These are phyloP conservation scores for Rhagologus leucostigma DNA, from an alignment of 2,113 vertebrate genomes.

Conservation along the genomic window DNA sequence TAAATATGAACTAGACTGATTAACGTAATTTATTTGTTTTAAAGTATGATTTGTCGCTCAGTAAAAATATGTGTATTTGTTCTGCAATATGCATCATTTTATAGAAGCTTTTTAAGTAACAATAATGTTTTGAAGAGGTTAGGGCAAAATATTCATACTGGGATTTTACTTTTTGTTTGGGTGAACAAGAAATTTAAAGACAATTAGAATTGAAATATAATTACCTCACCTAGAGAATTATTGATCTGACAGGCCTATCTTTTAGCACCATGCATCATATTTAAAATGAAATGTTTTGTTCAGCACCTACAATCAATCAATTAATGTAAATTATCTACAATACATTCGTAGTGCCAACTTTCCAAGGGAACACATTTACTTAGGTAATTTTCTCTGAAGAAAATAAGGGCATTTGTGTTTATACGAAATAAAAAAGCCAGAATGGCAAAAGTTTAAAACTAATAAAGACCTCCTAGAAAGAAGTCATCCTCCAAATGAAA, in stretches of 20 bases:
- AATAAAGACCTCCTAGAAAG: background rate
- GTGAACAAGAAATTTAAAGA: conserved; percentile 10
- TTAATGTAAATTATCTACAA: conserved; percentile 20
- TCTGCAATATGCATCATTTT: background rate
- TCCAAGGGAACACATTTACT: background rate
- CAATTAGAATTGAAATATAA: conserved; percentile 50
- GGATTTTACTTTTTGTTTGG: background rate
- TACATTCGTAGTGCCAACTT: background rate
- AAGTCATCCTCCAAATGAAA: background rate
- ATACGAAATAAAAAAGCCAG: background rate
- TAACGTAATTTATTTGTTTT: background rate
- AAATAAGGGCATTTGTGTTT: background rate
- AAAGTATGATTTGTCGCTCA: background rate
- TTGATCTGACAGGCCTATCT: conserved; percentile 38
- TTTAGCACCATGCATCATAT: conserved; percentile 11
- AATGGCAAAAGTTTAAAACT: background rate
- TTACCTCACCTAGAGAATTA: conserved; percentile 37
- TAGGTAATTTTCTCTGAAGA: background rate
- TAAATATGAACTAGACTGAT: background rate
- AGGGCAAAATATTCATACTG: background rate
- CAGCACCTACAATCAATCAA: background rate
- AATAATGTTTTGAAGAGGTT: background rate
- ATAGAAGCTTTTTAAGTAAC: background rate
- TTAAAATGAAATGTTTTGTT: conserved; percentile 34
- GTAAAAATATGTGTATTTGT: background rate